A percentile compares a stretch with the other conserved stretches of the same genome.
phyloP scores from a whole-genome alignment of 2,888 invertebrate genomes.

The Rotaria sp. region DNA sequence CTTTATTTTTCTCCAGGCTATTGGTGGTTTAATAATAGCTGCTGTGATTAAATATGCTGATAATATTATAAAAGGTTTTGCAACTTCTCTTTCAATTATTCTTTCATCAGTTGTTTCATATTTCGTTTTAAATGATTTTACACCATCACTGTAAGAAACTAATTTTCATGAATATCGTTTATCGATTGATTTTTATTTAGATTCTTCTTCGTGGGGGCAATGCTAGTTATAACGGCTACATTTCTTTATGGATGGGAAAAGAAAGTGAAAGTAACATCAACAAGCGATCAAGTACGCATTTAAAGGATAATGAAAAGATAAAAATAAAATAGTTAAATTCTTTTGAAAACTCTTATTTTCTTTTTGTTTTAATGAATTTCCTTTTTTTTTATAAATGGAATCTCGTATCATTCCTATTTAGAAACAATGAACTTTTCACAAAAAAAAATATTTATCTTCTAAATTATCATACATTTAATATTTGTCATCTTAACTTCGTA shows the following conservation, averaged over 20 bases:
- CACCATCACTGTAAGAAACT: conserved; percentile 50
- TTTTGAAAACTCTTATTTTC: background rate
- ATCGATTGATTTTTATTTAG: conserved; percentile 44
- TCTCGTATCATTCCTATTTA: background rate
- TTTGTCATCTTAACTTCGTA: background rate
- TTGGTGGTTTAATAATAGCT: conserved; percentile 58
- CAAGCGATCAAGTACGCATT: background rate
- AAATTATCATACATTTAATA: background rate
- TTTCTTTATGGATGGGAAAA: conserved; percentile 55
- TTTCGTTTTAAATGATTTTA: conserved; percentile 56
- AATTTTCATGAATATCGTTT: background rate
- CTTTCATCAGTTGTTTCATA: conserved; percentile 58
- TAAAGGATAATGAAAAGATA: background rate
- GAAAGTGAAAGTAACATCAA: background rate
- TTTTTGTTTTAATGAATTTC: background rate
- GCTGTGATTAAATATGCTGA: conserved; percentile 60
- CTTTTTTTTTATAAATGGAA: background rate
- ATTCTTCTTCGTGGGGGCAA: conserved; percentile 55
- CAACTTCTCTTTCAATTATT: conserved; percentile 60
- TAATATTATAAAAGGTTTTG: conserved; percentile 61
- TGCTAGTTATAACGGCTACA: conserved; percentile 56
- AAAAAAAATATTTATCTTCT: background rate
- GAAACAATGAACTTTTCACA: background rate
- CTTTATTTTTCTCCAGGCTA: conserved; percentile 51
- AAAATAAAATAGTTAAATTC: background rate